Base-by-base conservation (phyloP, 92 coral and sea anemone genomes). In the Palythoa caribaeorum region DNA sequence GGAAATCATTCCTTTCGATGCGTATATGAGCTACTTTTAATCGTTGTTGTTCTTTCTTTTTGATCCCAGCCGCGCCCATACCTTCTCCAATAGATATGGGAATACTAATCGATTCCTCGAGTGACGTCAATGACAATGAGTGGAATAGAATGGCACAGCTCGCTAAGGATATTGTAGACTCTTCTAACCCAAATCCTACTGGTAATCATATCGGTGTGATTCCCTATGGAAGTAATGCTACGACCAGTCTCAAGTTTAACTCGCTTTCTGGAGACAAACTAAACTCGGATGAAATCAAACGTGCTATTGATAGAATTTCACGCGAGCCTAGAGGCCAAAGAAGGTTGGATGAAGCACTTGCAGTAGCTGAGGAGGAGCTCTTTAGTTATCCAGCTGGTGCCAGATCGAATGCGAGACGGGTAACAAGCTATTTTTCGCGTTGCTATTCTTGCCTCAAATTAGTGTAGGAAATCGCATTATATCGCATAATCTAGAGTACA, bases 101-200 rank as follows among this genome's bases (percentile, higher is more conserved):
- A 13, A 90, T 94, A 73, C 86, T 93, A 15, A 93, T 89, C 3
- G 98, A 94, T 86, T 94, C 98, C n/a, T 91, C 97, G 21, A 84
- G 89, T 10, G 93, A 91, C 28, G 93, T 94, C 62, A 87, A 89
- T 66, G 63, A 86, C 55, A 66, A 73, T 12, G 60, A 93, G 86
- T 94, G 98, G 98, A 38, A 57, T 10, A 78, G 76, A 40, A 88
- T 92, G 55, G 69, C 86, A 57, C 83, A 81, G 55, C 87, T 84
- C 38, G 79, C 93, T 48, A 88, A 88, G 53, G 87, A 83, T 78
- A 79, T 93, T 81, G 88, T 94, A 14, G 93, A 92, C 71, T 47
- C 78, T 48, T 88, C 90, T 5, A 60, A 86, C 51, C 86, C 94
- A 13, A 70, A 65, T 8, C 92, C 89, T 3, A 86, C 87, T 66